phyloP scores from a whole-genome alignment of 2,888 invertebrate genomes.

The Conus canariensis region DNA sequence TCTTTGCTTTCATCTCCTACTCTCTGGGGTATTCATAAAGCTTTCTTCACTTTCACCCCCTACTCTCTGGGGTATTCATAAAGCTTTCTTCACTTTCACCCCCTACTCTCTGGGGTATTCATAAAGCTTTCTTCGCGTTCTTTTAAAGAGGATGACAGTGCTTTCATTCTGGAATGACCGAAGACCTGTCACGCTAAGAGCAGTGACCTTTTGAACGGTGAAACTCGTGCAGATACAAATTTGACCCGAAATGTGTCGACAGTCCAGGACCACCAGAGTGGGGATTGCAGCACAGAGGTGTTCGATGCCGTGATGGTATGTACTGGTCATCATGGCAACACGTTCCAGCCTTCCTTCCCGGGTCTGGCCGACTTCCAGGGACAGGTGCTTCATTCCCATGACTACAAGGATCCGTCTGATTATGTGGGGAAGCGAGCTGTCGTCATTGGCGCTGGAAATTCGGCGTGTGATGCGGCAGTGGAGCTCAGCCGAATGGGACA shows the following conservation, averaged over 20 bases:
- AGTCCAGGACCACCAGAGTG: background rate
- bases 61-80: too few species aligned
- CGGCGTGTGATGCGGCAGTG: constrained; percentile 76
- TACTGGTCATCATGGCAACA: constrained; percentile 14
- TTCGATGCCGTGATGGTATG: constrained; percentile 28
- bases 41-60: too few species aligned
- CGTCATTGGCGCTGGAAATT: constrained; percentile 78
- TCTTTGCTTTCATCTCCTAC: too few species aligned
- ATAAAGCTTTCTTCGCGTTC: too few species aligned
- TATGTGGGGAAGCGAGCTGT: constrained; percentile 77
- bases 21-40: too few species aligned
- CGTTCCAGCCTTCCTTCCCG: background rate
- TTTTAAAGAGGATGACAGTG: too few species aligned
- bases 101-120: too few species aligned
- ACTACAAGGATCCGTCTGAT: constrained; percentile 65
- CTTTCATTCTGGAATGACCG: too few species aligned
- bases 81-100: too few species aligned
- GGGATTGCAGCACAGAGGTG: background rate
- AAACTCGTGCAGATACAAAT: too few species aligned
- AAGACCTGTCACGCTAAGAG: too few species aligned
- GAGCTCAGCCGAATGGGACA: constrained; percentile 70
- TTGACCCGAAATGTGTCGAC: background rate
- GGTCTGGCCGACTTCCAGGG: background rate
- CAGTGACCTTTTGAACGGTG: too few species aligned
- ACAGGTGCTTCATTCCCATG: constrained; percentile 59